Evolutionary conservation across 2,888 invertebrate species (phyloP), one percentile per base, ranked within the genome.

Genomic region (Archips xylosteana): DNA sequence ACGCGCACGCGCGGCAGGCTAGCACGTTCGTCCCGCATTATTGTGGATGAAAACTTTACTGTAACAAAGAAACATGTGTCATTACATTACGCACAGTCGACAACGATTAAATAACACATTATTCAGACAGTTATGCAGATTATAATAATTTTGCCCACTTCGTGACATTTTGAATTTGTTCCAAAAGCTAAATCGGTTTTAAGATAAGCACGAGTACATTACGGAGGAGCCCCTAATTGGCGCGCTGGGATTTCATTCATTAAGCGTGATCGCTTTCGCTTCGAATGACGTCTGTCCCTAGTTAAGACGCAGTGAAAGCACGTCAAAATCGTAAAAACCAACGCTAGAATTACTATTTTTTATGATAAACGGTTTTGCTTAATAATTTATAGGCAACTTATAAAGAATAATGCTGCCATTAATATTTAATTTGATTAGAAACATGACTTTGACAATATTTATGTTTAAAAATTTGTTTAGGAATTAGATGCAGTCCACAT

Each of bases 1-100:
- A 97, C 95, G 80, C 97, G 95, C 75, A 97, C 96, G 82, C 96
- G 96, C 76, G 96, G 95, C 78, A 95, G 93, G 79, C 92, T 95
- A 79, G 93, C 91, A 85, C 95, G 96, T 85, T 96, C 96, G 85
- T 96, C 96, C 85, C 92, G 92, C 94, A 94, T 94, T 76, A 74
- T 87, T 80, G 79, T 74, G 59, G 32, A 42, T 32, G 47, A 51
- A 39, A 39, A 13, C n/a, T 57, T 63, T 23, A 15, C 73, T 73
- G 89, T 51, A 92, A 92, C 88, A 91, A 90, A 78, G 72, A 36
- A 78, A 76, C 75, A 63, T 5, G 4, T 15, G 49, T 65, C 49
- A 65, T 36, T 49, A 10, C 36, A 9, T 36, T 9, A 23, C 23
- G 23, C 23, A 23, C 36, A 51, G 34, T 65, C 63, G 32, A 64